A percentile compares a stretch with the other conserved stretches of the same genome.
Conservation (phyloP, 2,888 invertebrate genomes). For the Hoplodrina blanda region DNA sequence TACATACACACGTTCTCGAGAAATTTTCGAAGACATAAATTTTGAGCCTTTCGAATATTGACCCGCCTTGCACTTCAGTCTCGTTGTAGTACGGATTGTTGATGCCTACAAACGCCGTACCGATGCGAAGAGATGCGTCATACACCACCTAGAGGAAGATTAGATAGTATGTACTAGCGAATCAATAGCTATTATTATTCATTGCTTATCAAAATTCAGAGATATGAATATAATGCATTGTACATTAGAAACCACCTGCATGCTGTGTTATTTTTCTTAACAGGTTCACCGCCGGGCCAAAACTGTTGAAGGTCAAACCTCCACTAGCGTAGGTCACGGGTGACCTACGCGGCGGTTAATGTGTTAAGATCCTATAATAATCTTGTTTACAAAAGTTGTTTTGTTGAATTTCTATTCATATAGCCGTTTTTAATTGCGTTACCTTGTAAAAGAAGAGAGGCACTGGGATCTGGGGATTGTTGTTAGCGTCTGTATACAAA, state of each 20-base stretch:
- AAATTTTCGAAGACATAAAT: too few relatives aligned
- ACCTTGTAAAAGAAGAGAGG: conserved; percentile 87
- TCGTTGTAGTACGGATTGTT: conserved; percentile 91
- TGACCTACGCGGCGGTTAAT: too few relatives aligned
- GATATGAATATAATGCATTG: conserved; percentile 3
- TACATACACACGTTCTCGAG: too few relatives aligned
- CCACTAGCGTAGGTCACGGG: too few relatives aligned
- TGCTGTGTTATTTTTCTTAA: not conserved
- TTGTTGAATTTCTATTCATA: not conserved
- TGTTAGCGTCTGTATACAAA: conserved; percentile 77
- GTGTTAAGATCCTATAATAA: not conserved
- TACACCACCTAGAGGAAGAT: conserved; percentile 85
- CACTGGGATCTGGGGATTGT: conserved; percentile 80
- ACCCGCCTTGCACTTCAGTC: conserved; percentile 78
- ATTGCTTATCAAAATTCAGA: conserved; percentile 3
- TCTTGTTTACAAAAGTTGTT: not conserved
- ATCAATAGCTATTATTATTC: conserved; percentile 1
- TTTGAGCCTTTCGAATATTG: too few relatives aligned
- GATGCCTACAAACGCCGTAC: conserved; percentile 91
- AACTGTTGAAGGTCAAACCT: too few relatives aligned
- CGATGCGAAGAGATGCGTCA: conserved; percentile 85
- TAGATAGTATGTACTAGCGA: conserved; percentile 1
- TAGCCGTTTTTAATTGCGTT: conserved; percentile 2
- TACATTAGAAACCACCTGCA: too few relatives aligned
- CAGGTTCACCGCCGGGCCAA: too few relatives aligned